Base-by-base conservation (phyloP, 2,888 invertebrate species). In the Ophion slaviceki region DNA sequence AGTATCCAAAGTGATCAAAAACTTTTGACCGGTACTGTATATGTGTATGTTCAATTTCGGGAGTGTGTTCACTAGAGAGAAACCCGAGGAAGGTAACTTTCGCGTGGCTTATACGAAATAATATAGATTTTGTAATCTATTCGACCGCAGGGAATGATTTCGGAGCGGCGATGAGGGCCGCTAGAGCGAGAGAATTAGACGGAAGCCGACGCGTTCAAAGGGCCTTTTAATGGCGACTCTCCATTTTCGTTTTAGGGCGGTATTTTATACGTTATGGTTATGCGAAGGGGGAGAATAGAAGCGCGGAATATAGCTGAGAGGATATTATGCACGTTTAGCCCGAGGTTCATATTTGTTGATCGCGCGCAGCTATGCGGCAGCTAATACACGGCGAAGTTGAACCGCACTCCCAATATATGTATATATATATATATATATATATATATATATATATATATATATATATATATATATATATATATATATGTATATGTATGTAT, bases 121-220 rank as follows among this genome's bases (percentile, higher is more conserved):
- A 83, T 83, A 78, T 83, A 86, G 83, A 84, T 86, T 84, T 76
- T 47, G 75, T 84, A 86, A 86, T 86, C 81, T 84, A 84, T 86
- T 86, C 68, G 84, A 84, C 86, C 87, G 85, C 87, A 81, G 85
- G 87, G 77, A 82, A 80, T 82, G 67, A 72, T 82, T 86, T 83
- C 80, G 57, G 78, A 40, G 53, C 53, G 5, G 53, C 17, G 53
- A 53, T 53, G 53, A 17, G 53, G 53, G 53, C 53, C 53, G 17
- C 17, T 53, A 53, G 3, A 53, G 62, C 28, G 62, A 71, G 61
- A 76, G 78, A 40, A 66, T 70, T 40, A 83, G 86, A 86, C 85
- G 87, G 87, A 87, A 87, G 80, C 81, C 86, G 79, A 67, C 79
- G 66, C 75, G 53, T 67, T 59, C 72, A 80, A 84, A 78, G 80